Evolutionary conservation across 30 jellyfish, hydroid and myxozoan genomes (phyloP), one percentile per base, ranked within the genome.

Genomic region (Aurelia aurita): DNA sequence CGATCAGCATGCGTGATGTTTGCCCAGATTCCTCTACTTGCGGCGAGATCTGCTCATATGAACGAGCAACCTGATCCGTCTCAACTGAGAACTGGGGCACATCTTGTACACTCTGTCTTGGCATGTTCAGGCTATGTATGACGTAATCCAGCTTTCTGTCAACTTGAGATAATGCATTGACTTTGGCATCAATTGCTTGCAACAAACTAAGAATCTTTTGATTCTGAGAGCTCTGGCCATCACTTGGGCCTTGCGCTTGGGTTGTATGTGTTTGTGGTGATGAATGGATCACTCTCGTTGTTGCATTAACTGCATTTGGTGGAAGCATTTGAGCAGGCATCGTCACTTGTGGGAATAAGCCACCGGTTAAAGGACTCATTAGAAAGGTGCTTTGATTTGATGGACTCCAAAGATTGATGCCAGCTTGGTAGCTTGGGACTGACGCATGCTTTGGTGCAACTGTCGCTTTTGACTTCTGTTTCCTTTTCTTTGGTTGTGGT

Each of bases 61-160:
- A 77, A 3, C 82, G 61, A 20, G 90, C 82, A 9, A 67, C 90
- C 46, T 64, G 90, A 20, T 79, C 74, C 1, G 82, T 64, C 18
- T 79, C 90, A n/a, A 79, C 27, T 6, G 90, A 15, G 61, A 79
- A 60, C 20, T 29, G 65, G 7, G 82, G 74, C 2, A 65, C 66
- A 12, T 79, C 90, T 39, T 60, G 78, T 15, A 58, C 39, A 12
- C 20, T 63, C 49, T 79, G 82, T 63, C 90, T 64, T 66, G 94
- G 94, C 46, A 74, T 49, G 82, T 67, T 60, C 26, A 84, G 46
- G 26, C 64, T 47, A 66, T 71, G 82, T 2, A 84, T 61, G 22
- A 84, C 51, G 51, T 27, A 71, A 34, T 84, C 94, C 0, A 84
- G 87, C 62, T 84, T 84, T 32, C 87, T 72, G 65, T 84, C 85